These are phyloP conservation scores for Cheirogaleus major DNA, from an alignment of 2,797 vertebrate genomes.

Conservation along the genomic window DNA sequence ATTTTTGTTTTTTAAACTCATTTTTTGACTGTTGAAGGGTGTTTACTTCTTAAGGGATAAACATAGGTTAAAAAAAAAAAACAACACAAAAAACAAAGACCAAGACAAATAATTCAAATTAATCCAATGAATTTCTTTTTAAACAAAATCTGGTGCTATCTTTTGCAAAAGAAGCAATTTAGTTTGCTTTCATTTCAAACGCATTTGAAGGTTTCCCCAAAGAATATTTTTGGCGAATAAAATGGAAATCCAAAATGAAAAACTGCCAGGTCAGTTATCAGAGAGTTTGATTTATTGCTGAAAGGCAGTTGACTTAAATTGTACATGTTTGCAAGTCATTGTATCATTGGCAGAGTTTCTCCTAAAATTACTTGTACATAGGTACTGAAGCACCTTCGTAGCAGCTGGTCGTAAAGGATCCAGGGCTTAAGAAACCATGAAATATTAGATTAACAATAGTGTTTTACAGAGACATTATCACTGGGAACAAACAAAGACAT, in stretches of 20 bases:
- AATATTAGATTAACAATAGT: slow-evolving; percentile 34
- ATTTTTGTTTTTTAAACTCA: neutral
- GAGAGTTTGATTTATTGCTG: slow-evolving; percentile 51
- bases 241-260: slow-evolving; percentile 57
- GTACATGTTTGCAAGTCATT: slow-evolving; percentile 28
- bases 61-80: slow-evolving; percentile 47
- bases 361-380: neutral
- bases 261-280: slow-evolving; percentile 54
- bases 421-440: neutral
- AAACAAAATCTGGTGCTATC: slow-evolving; percentile 29
- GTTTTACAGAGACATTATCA: slow-evolving; percentile 42
- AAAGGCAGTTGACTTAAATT: slow-evolving; percentile 53
- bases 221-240: slow-evolving; percentile 61
- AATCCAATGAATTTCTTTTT: slow-evolving; percentile 39
- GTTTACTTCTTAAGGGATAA: slow-evolving; percentile 66
- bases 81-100: slow-evolving; percentile 54
- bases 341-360: neutral
- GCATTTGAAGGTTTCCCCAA: slow-evolving; percentile 55
- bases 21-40: slow-evolving; percentile 59
- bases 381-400: neutral
- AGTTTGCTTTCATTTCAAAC: slow-evolving; percentile 57
- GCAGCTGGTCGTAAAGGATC: neutral
- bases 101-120: slow-evolving; percentile 59
- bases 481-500: slow-evolving; percentile 31
- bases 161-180: slow-evolving; percentile 45